phyloP scores from a whole-genome alignment of 2,888 invertebrate species.

The Oscheius sp. region DNA sequence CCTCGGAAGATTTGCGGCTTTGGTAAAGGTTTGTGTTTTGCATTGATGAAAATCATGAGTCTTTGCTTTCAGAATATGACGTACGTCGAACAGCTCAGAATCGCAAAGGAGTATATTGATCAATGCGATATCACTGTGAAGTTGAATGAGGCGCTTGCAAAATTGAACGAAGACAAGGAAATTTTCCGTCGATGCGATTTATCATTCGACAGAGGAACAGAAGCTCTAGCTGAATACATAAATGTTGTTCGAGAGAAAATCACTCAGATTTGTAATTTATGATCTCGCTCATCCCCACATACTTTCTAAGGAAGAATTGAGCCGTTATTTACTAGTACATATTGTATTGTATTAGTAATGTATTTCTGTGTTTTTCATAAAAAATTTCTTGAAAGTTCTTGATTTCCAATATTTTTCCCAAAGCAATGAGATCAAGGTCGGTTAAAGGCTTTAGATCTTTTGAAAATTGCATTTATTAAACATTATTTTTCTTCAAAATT shows the following conservation, averaged over 20 bases:
- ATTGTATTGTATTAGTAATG: too few relatives aligned
- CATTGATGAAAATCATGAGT: slow-evolving; percentile 14
- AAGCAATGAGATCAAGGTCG: too few relatives aligned
- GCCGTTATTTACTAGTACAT: slow-evolving; percentile 16
- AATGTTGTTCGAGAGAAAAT: slow-evolving; percentile 22
- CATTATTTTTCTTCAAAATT: too few relatives aligned
- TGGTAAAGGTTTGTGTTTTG: slow-evolving; percentile 15
- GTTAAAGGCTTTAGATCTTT: too few relatives aligned
- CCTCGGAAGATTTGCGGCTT: slow-evolving; percentile 15
- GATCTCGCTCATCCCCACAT: background rate
- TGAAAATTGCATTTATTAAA: too few relatives aligned
- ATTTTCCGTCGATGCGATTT: slow-evolving; percentile 13
- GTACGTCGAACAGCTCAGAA: slow-evolving; percentile 22
- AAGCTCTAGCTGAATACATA: slow-evolving; percentile 18
- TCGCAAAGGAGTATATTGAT: slow-evolving; percentile 19
- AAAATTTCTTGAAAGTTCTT: background rate
- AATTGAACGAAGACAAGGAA: slow-evolving; percentile 17
- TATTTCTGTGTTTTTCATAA: background rate
- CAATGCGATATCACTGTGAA: slow-evolving; percentile 17
- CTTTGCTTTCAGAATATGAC: slow-evolving; percentile 19
- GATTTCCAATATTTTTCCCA: too few relatives aligned
- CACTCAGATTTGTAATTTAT: slow-evolving; percentile 17
- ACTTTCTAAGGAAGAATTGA: slow-evolving; percentile 30
- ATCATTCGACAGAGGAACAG: slow-evolving; percentile 9
- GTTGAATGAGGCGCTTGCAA: slow-evolving; percentile 17